A percentile compares a stretch with the other conserved stretches of the same genome.
phyloP scores from a whole-genome alignment of 30 jellyfish, hydroid and myxozoan genomes.

The Nemopilema nomurai region DNA sequence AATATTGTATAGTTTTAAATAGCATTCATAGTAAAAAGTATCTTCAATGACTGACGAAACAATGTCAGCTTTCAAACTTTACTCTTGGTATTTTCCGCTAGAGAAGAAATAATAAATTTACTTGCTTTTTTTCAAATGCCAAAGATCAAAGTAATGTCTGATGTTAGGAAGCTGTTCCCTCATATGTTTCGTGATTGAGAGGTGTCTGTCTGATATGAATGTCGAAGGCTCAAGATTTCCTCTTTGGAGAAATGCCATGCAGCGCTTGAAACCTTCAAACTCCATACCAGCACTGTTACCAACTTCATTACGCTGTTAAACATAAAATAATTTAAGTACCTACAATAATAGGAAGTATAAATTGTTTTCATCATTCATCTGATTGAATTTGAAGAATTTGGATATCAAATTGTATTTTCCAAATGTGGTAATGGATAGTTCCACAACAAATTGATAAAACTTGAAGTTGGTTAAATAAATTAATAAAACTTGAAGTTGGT shows the following conservation, averaged over 20 bases:
- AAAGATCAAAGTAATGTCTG: conserved; percentile 43
- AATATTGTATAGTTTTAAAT: neutral
- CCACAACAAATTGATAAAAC: neutral
- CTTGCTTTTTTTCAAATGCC: conserved; percentile 53
- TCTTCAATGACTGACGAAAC: neutral
- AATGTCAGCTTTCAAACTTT: neutral
- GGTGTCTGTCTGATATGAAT: conserved; percentile 23
- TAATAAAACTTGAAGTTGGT: neutral
- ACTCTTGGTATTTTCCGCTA: neutral
- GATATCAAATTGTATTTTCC: neutral
- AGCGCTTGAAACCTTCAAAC: conserved; percentile 32
- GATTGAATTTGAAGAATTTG: neutral
- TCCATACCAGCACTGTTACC: conserved; percentile 31
- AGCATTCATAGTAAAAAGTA: neutral
- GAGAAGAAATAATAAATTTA: neutral
- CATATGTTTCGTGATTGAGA: conserved; percentile 31
- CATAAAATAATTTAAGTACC: neutral
- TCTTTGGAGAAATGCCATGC: conserved; percentile 16
- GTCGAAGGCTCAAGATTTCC: neutral
- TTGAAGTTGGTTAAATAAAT: too few species aligned
- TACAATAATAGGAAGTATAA: neutral
- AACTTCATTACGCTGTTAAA: conserved; percentile 16
- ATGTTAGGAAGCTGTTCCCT: conserved; percentile 19
- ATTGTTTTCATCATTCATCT: neutral
- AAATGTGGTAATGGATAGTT: neutral